A percentile compares a stretch with the other conserved stretches of the same genome.
Evolutionary conservation across 2,113 vertebrate genomes (phyloP).

Genomic region (Lota lota): DNA sequence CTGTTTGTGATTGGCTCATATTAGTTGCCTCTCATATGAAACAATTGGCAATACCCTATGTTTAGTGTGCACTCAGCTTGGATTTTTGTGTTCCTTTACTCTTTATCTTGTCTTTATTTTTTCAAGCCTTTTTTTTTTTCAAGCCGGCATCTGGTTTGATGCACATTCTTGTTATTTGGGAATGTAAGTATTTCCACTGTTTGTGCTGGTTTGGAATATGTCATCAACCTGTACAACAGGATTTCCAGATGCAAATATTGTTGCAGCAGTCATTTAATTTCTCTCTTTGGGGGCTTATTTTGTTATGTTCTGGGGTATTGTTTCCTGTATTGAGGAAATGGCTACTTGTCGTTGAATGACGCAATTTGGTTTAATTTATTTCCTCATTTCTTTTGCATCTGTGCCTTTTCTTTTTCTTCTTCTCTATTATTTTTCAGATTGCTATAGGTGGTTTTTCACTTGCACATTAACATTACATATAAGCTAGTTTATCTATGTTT

Average conservation of each 20-base stretch:
- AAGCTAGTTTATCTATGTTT: constrained; percentile 51
- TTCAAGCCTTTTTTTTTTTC: neutral
- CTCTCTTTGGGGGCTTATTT: neutral
- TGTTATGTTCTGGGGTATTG: too few species aligned
- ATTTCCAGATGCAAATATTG: neutral
- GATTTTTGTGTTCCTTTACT: too few species aligned
- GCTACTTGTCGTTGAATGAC: constrained; percentile 8
- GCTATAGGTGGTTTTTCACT: constrained; percentile 43
- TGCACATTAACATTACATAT: constrained; percentile 55
- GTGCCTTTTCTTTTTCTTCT: constrained; percentile 54
- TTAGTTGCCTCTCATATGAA: too few species aligned
- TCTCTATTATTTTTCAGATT: constrained; percentile 9
- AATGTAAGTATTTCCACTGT: constrained; percentile 7
- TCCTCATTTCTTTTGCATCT: constrained; percentile 18
- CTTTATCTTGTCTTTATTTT: too few species aligned
- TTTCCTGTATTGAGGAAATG: constrained; percentile 1
- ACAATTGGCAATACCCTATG: too few species aligned
- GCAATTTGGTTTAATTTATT: constrained; percentile 3
- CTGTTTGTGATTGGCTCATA: too few species aligned
- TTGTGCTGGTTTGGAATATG: constrained; percentile 4
- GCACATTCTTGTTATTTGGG: constrained; percentile 43
- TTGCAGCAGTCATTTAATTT: constrained; percentile 3
- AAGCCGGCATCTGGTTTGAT: constrained; percentile 44
- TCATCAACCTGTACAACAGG: constrained; percentile 6
- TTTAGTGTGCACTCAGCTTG: too few species aligned